These are phyloP conservation scores for Crioceris asparagi DNA, from an alignment of 2,888 invertebrate species.

Conservation along the genomic window DNA sequence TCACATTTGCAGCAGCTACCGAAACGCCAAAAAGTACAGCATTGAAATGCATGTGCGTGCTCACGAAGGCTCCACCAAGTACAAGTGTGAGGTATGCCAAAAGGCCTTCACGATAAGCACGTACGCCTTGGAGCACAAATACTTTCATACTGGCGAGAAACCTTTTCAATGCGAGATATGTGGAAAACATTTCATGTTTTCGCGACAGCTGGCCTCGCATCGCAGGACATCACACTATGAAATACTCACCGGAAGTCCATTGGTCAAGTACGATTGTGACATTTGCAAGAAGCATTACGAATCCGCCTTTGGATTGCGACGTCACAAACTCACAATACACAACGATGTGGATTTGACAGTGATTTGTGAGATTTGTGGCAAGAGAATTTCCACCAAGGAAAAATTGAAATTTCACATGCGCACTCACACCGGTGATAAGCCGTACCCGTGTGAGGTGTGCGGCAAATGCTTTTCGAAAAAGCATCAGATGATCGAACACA, in stretches of 20 bases:
- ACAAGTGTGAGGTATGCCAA: slow-evolving; percentile 31
- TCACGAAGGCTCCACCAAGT: slow-evolving; percentile 34
- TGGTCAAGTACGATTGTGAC: slow-evolving; percentile 36
- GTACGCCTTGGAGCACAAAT: slow-evolving; percentile 25
- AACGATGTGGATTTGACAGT: slow-evolving; percentile 38
- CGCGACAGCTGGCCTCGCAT: slow-evolving; percentile 42
- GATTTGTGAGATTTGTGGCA: slow-evolving; percentile 26
- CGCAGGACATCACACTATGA: slow-evolving; percentile 39
- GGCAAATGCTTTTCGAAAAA: slow-evolving; percentile 20
- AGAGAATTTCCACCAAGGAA: slow-evolving; percentile 21
- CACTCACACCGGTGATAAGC: slow-evolving; percentile 27
- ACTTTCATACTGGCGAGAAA: slow-evolving; percentile 31
- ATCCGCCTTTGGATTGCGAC: slow-evolving; percentile 28
- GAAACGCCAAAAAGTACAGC: slow-evolving; percentile 25
- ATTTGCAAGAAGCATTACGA: slow-evolving; percentile 38
- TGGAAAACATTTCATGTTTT: slow-evolving; percentile 40
- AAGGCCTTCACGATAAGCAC: slow-evolving; percentile 27
- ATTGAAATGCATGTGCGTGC: slow-evolving; percentile 34
- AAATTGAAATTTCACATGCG: slow-evolving; percentile 25
- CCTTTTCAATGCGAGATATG: slow-evolving; percentile 44
- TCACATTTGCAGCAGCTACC: slow-evolving; percentile 26
- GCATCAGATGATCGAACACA: slow-evolving; percentile 22
- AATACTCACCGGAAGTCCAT: slow-evolving; percentile 26
- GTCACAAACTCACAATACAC: slow-evolving; percentile 33
- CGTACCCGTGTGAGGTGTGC: slow-evolving; percentile 23